Base-by-base conservation (phyloP, 2,888 invertebrate species). In the Helobdella robusta region DNA sequence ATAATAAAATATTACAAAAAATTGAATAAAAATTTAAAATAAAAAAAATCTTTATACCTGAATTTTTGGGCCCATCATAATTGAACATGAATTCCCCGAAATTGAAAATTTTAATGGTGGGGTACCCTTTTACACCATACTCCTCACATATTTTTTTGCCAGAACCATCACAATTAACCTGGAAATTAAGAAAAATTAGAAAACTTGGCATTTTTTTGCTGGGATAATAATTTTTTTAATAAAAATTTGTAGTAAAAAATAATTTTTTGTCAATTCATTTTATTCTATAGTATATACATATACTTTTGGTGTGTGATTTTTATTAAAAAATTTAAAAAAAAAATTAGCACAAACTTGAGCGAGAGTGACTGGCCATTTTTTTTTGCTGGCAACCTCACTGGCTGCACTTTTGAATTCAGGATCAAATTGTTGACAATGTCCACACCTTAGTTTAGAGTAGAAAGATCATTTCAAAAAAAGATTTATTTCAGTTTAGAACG, bases 91-190 rank as follows among this genome's bases (percentile, higher is more conserved):
- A 50, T 20, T 62, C 50, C 11, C 62, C 62, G 23, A 62, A 62
- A 30, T 62, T 62, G 62, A 62, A 62, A 25, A 62, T 50, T 30
- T 62, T 62, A 15, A 62, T 62, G 2, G 30, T 50, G 1, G 62
- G 62, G 20, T 62, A 62, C 5, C 32, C 50, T 1, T 62, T 62
- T 18, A 62, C 20, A n/a, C 50, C 50, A 20, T 46, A 46, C 50
- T 48, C 32, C 20, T 46, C 32, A 50, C 62, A 62, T 15, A 30
- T 62, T n/a, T 30, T 44, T 50, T n/a, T 50, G 28, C 62, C 62
- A 15, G 28, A 32, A 2, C 50, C 35, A n/a, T 46, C 50, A 32
- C 62, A 62, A 48, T 62, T 62, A 18, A 62, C 50, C 62, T 62
- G n/a, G 15, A 11, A 40, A 15, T 40, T 15, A 40, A 11, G n/a